Base-by-base conservation (phyloP, 2,888 invertebrate species). In the Lampropteryx suffumata region DNA sequence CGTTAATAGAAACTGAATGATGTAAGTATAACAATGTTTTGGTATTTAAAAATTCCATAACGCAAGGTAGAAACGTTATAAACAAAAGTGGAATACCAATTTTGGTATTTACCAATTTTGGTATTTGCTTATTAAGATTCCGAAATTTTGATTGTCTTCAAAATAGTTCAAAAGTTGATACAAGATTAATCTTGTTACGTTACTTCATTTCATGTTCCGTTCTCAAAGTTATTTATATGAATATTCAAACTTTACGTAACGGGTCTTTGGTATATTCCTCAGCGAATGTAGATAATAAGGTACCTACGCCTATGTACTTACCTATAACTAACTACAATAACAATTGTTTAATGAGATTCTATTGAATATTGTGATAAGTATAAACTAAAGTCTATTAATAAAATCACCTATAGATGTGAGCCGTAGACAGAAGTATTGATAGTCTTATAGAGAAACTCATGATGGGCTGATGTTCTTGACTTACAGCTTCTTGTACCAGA, bases 401-500 rank as follows among this genome's bases (percentile, higher is more conserved):
- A n/a, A n/a, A 3, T 5, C 3, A 10, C 10, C 35, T 41, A 21
- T 21, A 36, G 30, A 17, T 42, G 36, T 30, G 27, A 17, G 41
- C 27, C 11, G 35, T 14, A 3, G n/a, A 26, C 26, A n/a, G 9
- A 26, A 26, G 28, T 36, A 34, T 34, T 17, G 35, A 10, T 45
- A 46, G 46, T 46, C 33, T 39, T 45, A 30, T 45, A 29, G 30
- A 12, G 28, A 45, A 37, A 36, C 21, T 17, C 8, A 33, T 36
- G 9, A 30, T 32, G 9, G 13, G 21, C 17, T 35, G 12, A 10
- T 26, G 3, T 8, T 32, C 24, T 27, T 32, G 39, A 10, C 32
- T 94, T 94, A 97, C 87, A 97, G 92, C 85, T 97, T 96, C 91
- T 97, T 97, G 89, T 97, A 97, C 97, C 97, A 97, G 87, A 97